Percentiles rank a stretch among this genome's conserved stretches.
Evolutionary conservation across 2,888 invertebrate species (phyloP).

Genomic region (Eudasyphora cyanicolor): DNA sequence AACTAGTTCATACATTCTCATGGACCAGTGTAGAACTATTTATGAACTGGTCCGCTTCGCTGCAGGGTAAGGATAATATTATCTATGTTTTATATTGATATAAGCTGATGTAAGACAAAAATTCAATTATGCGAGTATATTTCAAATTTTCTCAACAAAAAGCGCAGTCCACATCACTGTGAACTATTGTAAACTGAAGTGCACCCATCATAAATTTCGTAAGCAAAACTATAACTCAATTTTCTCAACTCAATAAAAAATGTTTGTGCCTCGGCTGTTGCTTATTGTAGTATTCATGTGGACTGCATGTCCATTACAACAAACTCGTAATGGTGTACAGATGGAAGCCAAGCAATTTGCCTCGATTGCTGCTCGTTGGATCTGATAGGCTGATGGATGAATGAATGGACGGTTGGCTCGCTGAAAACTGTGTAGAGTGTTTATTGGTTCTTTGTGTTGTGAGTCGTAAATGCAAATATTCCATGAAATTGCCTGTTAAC

Average conservation of each 20-base stretch:
- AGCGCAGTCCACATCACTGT: too few species aligned
- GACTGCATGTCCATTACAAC: background rate
- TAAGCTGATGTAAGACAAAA: too few species aligned
- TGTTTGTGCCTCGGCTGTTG: background rate
- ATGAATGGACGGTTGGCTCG: background rate
- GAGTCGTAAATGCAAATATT: constrained; percentile 45
- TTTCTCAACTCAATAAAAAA: constrained; percentile 29
- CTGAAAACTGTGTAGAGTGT: background rate
- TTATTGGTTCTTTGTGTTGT: background rate
- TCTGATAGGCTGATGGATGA: background rate
- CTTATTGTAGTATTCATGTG: background rate
- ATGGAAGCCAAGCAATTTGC: background rate
- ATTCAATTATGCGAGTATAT: too few species aligned
- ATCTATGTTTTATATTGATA: too few species aligned
- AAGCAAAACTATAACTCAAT: constrained; percentile 28
- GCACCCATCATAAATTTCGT: constrained; percentile 14
- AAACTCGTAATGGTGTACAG: background rate
- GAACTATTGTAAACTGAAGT: too few species aligned
- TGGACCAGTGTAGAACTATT: too few species aligned
- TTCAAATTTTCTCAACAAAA: too few species aligned
- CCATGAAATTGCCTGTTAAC: constrained; percentile 66
- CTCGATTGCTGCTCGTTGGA: too few species aligned
- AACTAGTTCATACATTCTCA: too few species aligned
- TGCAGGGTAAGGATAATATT: too few species aligned
- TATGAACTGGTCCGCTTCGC: too few species aligned